phyloP scores from a whole-genome alignment of 2,113 vertebrate genomes.

The Platanista minor region DNA sequence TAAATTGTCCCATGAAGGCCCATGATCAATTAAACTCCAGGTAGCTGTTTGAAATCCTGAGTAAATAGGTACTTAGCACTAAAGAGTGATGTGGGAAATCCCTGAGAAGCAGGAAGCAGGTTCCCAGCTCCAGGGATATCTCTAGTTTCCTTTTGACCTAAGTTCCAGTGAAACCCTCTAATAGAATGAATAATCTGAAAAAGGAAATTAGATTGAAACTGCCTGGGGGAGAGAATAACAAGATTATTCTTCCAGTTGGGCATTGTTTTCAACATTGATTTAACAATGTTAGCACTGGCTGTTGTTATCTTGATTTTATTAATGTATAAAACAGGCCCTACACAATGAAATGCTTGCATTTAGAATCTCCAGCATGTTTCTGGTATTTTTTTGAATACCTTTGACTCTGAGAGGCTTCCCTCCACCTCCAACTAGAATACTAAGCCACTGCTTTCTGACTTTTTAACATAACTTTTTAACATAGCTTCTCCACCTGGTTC shows the following conservation, averaged over 20 bases:
- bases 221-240: neutral
- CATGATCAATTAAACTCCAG: no score
- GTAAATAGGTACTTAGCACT: neutral
- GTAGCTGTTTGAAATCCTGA: neutral
- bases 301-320: neutral
- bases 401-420: neutral
- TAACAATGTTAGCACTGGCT: neutral
- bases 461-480: neutral
- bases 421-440: neutral
- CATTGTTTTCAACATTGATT: neutral
- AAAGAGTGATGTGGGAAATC: neutral
- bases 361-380: neutral
- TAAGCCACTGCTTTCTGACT: neutral
- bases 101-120: neutral
- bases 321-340: neutral
- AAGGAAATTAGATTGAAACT: neutral
- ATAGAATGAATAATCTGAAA: neutral
- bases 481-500: neutral
- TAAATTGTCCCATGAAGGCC: no score
- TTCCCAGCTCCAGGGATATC: neutral
- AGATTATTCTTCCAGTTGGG: neutral
- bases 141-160: neutral
- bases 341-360: neutral
- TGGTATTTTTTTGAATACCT: neutral
- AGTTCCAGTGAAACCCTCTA: neutral